Evolutionary conservation across 2,888 invertebrate species (phyloP), one percentile per base, ranked within the genome.

Genomic region (Hirtodrosophila alboralis): DNA sequence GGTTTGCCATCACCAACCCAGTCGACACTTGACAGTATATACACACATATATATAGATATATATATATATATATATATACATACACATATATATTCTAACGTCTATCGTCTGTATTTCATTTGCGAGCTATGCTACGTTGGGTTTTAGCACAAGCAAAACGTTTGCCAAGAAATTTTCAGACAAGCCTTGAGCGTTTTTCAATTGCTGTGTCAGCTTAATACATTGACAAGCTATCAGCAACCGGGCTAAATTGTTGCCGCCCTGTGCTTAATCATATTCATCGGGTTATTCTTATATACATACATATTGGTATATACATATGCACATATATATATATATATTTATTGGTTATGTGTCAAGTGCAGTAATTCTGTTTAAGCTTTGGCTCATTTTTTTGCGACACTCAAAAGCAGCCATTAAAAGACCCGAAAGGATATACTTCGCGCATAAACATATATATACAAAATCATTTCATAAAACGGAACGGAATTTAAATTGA

Each of bases 171-270:
- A 75, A 65, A 49, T 60, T 75, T 65, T 38, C 37, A 53, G 52
- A 41, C 49, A 48, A 43, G 66, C 61, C 63, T 78, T 38, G 65
- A 68, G 84, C 65, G 48, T 23, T 64, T 78, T 72, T 66, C 83
- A 64, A 81, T 81, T 84, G 85, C 78, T 57, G 53, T 61, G 68
- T 65, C 64, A 71, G 83, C 78, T 57, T 61, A 62, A 68, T 54
- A 63, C 68, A 65, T 66, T 66, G 74, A 51, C 71, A 60, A 60
- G 51, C 61, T 61, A 69, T 61, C 53, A 51, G 48, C 44, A 38
- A 54, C 28, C 28, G 13, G 48, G 59, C 51, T 45, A 51, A 65
- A 51, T 49, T 57, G 45, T 43, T 45, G 49, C 23, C 62, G n/a
- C 27, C 13, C 13, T 21, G 12, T 44, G 40, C 31, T 14, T 63